These are phyloP conservation scores for Rhimphoctona megacephalus DNA, from an alignment of 2,888 invertebrate genomes.

Conservation along the genomic window DNA sequence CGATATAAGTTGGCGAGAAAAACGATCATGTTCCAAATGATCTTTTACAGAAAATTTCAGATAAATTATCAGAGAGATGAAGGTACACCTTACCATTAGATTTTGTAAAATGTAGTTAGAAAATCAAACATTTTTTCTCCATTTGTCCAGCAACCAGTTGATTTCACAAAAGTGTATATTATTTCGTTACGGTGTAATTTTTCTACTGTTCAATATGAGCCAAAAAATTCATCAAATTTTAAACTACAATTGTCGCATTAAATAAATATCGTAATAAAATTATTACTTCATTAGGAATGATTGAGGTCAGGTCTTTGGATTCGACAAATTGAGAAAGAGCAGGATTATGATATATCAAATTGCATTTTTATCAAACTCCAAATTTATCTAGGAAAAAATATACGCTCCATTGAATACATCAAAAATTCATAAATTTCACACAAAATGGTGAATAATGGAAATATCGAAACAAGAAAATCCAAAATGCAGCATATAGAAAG, in stretches of 20 bases:
- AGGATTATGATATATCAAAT: not conserved
- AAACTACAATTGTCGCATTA: not conserved
- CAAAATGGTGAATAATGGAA: not conserved
- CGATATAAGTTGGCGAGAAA: not conserved
- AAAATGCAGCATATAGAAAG: not conserved
- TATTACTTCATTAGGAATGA: not conserved
- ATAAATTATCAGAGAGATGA: too few species aligned
- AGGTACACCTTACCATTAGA: not conserved
- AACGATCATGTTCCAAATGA: not conserved
- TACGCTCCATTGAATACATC: too few species aligned
- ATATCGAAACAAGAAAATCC: not conserved
- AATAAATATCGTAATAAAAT: not conserved
- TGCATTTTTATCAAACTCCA: not conserved
- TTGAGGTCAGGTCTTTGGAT: not conserved
- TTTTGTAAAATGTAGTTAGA: not conserved
- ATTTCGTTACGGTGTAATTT: not conserved
- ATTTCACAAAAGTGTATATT: not conserved
- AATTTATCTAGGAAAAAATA: not conserved
- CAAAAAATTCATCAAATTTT: too few species aligned
- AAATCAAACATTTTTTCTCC: not conserved
- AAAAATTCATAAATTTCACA: not conserved
- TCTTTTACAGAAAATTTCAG: too few species aligned
- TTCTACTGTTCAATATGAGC: not conserved
- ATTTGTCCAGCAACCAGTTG: not conserved
- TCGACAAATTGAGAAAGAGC: not conserved